Percentiles rank a stretch among this genome's conserved stretches.
phyloP scores from a whole-genome alignment of 2,113 vertebrate genomes.

The Chionomys nivalis region DNA sequence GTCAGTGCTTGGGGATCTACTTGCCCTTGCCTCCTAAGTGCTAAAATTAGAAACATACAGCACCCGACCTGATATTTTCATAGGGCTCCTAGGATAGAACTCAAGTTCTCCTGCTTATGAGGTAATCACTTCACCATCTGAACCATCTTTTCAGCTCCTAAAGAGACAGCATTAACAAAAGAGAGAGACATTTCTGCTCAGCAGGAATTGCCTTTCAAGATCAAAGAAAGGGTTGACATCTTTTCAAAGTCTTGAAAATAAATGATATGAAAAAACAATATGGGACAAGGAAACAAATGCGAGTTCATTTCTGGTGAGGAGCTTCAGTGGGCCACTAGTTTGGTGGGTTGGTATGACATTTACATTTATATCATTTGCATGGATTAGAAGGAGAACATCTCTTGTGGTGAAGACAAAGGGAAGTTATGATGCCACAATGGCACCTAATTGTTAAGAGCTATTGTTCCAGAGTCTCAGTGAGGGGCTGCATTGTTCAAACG shows the following conservation, averaged over 20 bases:
- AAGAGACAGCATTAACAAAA: neutral
- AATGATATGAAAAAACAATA: constrained; percentile 81
- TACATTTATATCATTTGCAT: constrained; percentile 84
- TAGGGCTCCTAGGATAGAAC: neutral
- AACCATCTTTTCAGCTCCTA: neutral
- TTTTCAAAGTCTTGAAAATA: constrained; percentile 78
- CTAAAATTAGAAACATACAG: neutral
- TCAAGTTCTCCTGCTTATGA: neutral
- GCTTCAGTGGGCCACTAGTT: constrained; percentile 77
- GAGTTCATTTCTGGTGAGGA: constrained; percentile 71
- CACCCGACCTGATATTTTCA: neutral
- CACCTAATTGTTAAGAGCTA: constrained; percentile 81
- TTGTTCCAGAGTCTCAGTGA: constrained; percentile 79
- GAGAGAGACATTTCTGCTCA: constrained; percentile 43
- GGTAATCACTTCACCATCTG: neutral
- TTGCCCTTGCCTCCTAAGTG: neutral
- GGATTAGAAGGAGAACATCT: constrained; percentile 84
- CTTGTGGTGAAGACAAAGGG: constrained; percentile 83
- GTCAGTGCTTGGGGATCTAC: neutral
- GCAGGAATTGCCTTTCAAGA: constrained; percentile 25
- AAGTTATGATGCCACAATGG: constrained; percentile 74
- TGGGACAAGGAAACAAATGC: constrained; percentile 83
- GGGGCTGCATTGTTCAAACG: constrained; percentile 68
- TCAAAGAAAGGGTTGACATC: constrained; percentile 49
- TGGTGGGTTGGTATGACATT: constrained; percentile 80